Base-by-base conservation (phyloP, 2,797 vertebrate genomes). In the Anolis apletophallus region DNA sequence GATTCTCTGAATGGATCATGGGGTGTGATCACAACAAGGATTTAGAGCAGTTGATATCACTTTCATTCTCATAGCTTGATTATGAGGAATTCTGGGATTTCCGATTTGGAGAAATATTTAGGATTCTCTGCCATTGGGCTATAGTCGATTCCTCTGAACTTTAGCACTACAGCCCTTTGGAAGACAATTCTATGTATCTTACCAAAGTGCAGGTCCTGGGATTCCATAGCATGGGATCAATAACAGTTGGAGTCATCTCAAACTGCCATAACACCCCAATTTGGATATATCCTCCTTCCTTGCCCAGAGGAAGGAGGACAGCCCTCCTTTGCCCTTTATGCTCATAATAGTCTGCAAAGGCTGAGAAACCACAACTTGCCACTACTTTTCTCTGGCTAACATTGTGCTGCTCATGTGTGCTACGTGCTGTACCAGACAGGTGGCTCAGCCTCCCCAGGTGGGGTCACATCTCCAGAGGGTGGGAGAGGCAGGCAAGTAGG, bases 391-490 rank as follows among this genome's bases (percentile, higher is more conserved):
- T 12, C 69, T 80, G 32, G 73, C 23, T 73, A 73, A 83, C 14
- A 2, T 1, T 55, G 69, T 83, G 80, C 50, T 46, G 46, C 40
- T 40, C 23, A 10, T 40, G 74, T 71, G 68, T 29, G 76, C 85
- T 89, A 86, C 88, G 84, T 89, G 81, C 81, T 89, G 88, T 89
- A 80, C 84, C 85, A 83, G 76, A 86, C 81, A 57, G 68, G 81
- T 3, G 75, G 50, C 29, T 83, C 84, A 40, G 57, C 59, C 57
- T 80, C 26, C 26, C 52, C 76, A 86, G 84, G 74, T 83, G 85
- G 81, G 82, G 80, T 57, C 81, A 75, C 69, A 36, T 55, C 71
- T 80, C 61, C 82, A 36, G 76, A 23, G 87, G 1, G n/a, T 2
- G 21, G 55, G 50, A 40, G 83, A 73, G 0, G 0, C 50, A 64